phyloP scores from a whole-genome alignment of 2,113 vertebrate genomes.

The Carettochelys insculpta region DNA sequence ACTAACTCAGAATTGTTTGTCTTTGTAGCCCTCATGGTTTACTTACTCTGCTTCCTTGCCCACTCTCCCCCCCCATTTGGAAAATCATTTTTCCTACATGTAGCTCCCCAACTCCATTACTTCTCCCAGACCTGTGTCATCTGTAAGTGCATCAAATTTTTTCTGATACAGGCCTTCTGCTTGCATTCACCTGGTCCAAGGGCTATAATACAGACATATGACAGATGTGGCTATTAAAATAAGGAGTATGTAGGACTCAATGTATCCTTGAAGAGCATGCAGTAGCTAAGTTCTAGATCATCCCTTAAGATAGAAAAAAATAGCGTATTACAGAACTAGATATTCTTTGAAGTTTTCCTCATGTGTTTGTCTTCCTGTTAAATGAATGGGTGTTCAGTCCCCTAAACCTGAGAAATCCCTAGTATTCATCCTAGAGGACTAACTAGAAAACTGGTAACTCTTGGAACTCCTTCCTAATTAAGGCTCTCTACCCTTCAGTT shows the following conservation, averaged over 20 bases:
- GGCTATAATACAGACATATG: not conserved
- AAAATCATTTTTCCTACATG: not conserved
- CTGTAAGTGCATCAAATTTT: not conserved
- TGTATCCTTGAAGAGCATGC: not conserved
- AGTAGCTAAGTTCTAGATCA: not conserved
- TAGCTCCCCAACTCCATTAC: not conserved
- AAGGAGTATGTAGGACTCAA: not conserved
- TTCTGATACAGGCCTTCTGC: not conserved
- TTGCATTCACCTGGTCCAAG: not conserved
- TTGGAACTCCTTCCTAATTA: not conserved
- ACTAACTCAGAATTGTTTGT: not conserved
- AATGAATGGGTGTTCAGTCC: not conserved
- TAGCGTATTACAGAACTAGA: not conserved
- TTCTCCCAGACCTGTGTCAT: not conserved
- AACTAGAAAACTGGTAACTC: not conserved
- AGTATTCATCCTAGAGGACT: not conserved
- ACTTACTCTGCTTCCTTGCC: not conserved
- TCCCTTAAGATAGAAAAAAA: not conserved
- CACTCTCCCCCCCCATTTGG: not conserved
- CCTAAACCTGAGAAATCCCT: not conserved
- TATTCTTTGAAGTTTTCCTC: not conserved
- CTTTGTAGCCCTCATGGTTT: not conserved
- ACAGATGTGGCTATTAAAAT: not conserved
- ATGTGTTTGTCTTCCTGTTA: not conserved
- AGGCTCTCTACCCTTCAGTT: not conserved